Evolutionary conservation across 2,888 invertebrate species (phyloP).

Genomic region (Diarsia rubi): DNA sequence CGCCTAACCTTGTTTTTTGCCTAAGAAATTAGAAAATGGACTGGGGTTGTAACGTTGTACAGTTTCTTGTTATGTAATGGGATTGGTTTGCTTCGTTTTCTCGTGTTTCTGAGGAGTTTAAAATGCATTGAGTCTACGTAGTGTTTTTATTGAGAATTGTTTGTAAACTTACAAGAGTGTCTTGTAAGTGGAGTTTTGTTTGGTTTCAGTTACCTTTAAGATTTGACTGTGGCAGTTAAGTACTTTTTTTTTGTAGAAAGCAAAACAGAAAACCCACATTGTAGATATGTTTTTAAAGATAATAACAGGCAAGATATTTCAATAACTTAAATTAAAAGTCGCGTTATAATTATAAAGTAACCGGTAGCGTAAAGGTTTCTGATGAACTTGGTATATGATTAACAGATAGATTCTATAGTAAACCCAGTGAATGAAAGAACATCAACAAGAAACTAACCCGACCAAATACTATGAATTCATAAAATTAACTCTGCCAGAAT

Average conservation of each 20-base stretch:
- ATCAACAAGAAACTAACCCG: neutral
- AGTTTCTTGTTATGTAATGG: conserved; percentile 24
- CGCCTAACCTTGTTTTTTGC: conserved; percentile 50
- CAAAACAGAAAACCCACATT: neutral
- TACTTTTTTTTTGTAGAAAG: neutral
- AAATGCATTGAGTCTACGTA: neutral
- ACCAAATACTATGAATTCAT: neutral
- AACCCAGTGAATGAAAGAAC: no score
- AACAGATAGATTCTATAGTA: neutral
- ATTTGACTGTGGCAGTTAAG: neutral
- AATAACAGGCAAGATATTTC: neutral
- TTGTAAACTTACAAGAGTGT: conserved; percentile 1
- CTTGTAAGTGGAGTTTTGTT: conserved; percentile 15
- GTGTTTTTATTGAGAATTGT: conserved; percentile 10
- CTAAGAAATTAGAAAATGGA: conserved; percentile 46
- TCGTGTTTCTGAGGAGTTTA: conserved; percentile 9
- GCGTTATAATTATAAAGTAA: neutral
- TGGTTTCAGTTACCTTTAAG: conserved; percentile 10
- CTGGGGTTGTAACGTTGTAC: conserved; percentile 12
- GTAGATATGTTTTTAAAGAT: neutral
- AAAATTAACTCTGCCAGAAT: neutral
- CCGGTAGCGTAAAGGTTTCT: neutral
- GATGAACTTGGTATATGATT: neutral
- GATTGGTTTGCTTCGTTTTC: conserved; percentile 10
- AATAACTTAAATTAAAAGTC: neutral